Conservation (phyloP, 2,113 vertebrate species). For the Platichthys flesus region DNA sequence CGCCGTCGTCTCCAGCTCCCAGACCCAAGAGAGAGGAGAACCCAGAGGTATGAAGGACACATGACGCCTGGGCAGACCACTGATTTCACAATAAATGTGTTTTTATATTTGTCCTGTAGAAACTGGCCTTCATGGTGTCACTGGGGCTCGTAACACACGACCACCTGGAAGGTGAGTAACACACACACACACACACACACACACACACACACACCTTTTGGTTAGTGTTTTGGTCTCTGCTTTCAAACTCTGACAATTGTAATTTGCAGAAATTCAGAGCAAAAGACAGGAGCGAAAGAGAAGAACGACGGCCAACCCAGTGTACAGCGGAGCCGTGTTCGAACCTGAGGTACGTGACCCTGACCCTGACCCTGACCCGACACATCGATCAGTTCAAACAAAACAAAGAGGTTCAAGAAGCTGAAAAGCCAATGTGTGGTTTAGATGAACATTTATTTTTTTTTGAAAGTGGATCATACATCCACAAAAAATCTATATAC, state of each 20-base stretch:
- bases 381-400: too few species aligned
- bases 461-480: background rate
- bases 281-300: constrained; percentile 97
- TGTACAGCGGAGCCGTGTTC: constrained; percentile 97
- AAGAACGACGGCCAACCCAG: constrained; percentile 97
- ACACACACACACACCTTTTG: too few species aligned
- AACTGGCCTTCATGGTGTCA: constrained; percentile 99
- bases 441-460: background rate
- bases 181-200: too few species aligned
- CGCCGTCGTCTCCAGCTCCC: constrained; percentile 83
- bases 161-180: constrained; percentile 92
- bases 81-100: background rate
- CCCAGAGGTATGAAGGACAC: constrained; percentile 87
- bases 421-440: background rate
- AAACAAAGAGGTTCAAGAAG: too few species aligned
- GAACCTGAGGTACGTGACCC: constrained; percentile 91
- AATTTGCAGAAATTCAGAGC: constrained; percentile 94
- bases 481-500: too few species aligned
- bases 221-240: background rate
- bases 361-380: too few species aligned
- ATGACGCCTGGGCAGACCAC: too few species aligned
- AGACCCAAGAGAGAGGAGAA: constrained; percentile 95
- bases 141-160: constrained; percentile 96
- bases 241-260: background rate
- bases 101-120: constrained; percentile 77